phyloP scores from a whole-genome alignment of 2,797 vertebrate species.

The Ctenochaetus hawaiiensis region DNA sequence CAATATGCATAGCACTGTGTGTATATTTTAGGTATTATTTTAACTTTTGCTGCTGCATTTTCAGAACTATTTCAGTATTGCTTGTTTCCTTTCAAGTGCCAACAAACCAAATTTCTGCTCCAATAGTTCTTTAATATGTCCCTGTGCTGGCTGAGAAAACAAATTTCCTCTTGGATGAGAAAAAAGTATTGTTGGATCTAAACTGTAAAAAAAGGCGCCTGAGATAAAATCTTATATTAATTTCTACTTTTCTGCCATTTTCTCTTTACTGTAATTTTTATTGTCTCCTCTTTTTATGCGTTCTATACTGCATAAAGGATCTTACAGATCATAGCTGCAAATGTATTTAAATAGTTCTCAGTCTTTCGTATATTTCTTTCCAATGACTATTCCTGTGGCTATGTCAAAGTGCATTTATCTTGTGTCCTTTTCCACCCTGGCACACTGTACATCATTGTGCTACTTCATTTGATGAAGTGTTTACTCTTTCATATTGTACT shows the following conservation, averaged over 20 bases:
- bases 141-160: slow-evolving; percentile 22
- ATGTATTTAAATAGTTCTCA: slow-evolving; percentile 27
- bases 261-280: slow-evolving; percentile 11
- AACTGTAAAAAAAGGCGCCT: neutral
- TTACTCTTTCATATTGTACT: slow-evolving; percentile 19
- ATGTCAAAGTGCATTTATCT: slow-evolving; percentile 28
- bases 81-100: neutral
- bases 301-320: slow-evolving; percentile 18
- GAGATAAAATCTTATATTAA: slow-evolving; percentile 18
- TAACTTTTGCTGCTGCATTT: slow-evolving; percentile 7
- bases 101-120: slow-evolving; percentile 22
- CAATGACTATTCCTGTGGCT: neutral
- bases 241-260: slow-evolving; percentile 19
- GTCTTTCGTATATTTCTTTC: too few relatives aligned
- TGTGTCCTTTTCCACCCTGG: slow-evolving; percentile 17
- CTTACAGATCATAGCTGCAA: slow-evolving; percentile 18
- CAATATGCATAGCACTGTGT: neutral
- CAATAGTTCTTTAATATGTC: slow-evolving; percentile 35
- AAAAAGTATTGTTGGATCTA: slow-evolving; percentile 18
- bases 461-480: slow-evolving; percentile 11
- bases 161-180: slow-evolving; percentile 41
- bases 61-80: slow-evolving; percentile 3
- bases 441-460: slow-evolving; percentile 14
- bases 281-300: neutral
- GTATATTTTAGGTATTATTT: slow-evolving; percentile 5